Percentiles rank a stretch among this genome's conserved stretches.
These are phyloP conservation scores for Aporrectodea caliginosa DNA, from an alignment of 1,140 invertebrate genomes.

Conservation along the genomic window DNA sequence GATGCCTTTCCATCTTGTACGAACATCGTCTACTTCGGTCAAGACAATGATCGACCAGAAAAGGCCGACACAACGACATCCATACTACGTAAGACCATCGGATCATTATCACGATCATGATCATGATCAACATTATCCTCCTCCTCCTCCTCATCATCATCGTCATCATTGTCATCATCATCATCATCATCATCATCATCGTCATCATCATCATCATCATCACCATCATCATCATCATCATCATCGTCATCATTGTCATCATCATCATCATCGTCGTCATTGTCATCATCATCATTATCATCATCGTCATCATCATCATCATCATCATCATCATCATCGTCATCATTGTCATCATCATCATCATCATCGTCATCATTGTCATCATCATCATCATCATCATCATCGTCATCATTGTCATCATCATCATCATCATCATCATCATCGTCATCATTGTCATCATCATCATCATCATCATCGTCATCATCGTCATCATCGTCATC, in stretches of 20 bases:
- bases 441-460: no score
- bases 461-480: no score
- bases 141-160: no score
- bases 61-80: conserved; percentile 11
- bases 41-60: conserved; percentile 20
- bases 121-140: background rate
- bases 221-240: background rate
- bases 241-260: background rate
- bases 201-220: background rate
- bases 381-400: no score
- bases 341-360: background rate
- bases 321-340: background rate
- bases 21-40: conserved; percentile 23
- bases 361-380: no score
- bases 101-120: background rate
- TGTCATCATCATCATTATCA: background rate
- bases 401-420: no score
- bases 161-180: background rate
- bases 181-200: background rate
- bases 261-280: background rate
- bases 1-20: background rate
- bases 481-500: no score
- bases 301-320: background rate
- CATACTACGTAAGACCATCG: background rate
- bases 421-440: no score